A percentile compares a stretch with the other conserved stretches of the same genome.
Evolutionary conservation across 2,797 vertebrate species (phyloP).

Genomic region (Antrozous pallidus): DNA sequence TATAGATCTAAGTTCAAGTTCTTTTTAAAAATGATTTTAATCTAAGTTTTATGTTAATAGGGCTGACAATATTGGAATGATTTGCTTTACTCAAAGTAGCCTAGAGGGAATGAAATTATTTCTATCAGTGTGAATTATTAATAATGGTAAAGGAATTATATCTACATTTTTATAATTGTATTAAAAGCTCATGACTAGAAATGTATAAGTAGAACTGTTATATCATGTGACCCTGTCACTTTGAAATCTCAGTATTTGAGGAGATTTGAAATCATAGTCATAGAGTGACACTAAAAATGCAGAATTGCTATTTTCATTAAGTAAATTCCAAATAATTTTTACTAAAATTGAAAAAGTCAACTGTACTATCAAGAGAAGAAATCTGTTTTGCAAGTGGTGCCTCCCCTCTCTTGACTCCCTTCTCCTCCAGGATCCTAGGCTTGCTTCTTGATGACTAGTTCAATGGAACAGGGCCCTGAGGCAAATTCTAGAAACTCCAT

Average conservation of each 20-base stretch:
- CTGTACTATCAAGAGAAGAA: not conserved
- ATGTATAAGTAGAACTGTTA: not conserved
- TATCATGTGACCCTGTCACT: not conserved
- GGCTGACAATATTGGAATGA: not conserved
- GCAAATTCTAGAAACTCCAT: not conserved
- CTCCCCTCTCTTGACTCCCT: not conserved
- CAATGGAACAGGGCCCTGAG: not conserved
- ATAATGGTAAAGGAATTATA: not conserved
- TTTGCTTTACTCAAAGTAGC: not conserved
- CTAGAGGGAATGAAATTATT: not conserved
- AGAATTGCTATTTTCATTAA: not conserved
- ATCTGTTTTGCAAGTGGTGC: not conserved
- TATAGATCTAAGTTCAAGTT: not conserved
- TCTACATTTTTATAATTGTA: not conserved
- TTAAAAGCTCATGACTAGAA: not conserved
- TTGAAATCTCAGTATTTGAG: not conserved
- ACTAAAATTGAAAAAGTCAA: not conserved
- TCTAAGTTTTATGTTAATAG: not conserved
- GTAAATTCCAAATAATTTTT: not conserved
- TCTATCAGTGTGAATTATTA: not conserved
- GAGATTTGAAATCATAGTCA: not conserved
- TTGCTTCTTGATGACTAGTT: not conserved
- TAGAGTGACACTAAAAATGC: not conserved
- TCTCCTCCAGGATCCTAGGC: not conserved
- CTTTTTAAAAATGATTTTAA: not conserved